phyloP scores from a whole-genome alignment of 2,888 invertebrate genomes.

The Seira sanloemensis region DNA sequence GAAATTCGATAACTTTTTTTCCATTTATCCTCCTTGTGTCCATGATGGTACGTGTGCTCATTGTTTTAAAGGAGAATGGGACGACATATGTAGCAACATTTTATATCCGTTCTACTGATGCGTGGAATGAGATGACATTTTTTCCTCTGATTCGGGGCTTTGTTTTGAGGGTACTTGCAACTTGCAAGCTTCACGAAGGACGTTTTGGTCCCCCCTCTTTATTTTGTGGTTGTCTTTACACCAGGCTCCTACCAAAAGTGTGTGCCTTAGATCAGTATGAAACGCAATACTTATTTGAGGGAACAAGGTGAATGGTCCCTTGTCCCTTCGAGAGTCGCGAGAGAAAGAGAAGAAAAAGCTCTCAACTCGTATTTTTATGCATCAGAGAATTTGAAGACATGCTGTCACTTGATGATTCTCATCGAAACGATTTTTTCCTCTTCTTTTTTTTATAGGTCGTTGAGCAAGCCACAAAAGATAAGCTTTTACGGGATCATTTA shows the following conservation, averaged over 20 bases:
- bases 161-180: conserved; percentile 3
- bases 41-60: background rate
- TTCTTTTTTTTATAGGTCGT: conserved; percentile 38
- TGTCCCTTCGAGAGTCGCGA: too few species aligned
- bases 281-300: too few species aligned
- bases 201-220: background rate
- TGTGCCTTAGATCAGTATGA: too few species aligned
- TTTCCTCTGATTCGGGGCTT: too few species aligned
- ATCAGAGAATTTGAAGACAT: conserved; percentile 57
- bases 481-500: conserved; percentile 6
- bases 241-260: too few species aligned
- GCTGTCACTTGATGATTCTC: conserved; percentile 58
- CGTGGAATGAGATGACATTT: background rate
- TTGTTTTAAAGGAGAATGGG: conserved; percentile 1
- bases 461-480: conserved; percentile 60
- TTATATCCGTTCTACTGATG: background rate
- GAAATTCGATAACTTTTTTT: too few species aligned
- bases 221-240: too few species aligned
- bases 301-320: too few species aligned
- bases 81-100: background rate
- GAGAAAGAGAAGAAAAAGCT: too few species aligned
- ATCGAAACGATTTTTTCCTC: conserved; percentile 36
- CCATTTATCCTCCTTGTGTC: too few species aligned
- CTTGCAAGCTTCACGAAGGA: background rate
- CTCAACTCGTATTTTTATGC: conserved; percentile 53